Base-by-base conservation (phyloP, 2,797 vertebrate species). In the Melanitta fusca region DNA sequence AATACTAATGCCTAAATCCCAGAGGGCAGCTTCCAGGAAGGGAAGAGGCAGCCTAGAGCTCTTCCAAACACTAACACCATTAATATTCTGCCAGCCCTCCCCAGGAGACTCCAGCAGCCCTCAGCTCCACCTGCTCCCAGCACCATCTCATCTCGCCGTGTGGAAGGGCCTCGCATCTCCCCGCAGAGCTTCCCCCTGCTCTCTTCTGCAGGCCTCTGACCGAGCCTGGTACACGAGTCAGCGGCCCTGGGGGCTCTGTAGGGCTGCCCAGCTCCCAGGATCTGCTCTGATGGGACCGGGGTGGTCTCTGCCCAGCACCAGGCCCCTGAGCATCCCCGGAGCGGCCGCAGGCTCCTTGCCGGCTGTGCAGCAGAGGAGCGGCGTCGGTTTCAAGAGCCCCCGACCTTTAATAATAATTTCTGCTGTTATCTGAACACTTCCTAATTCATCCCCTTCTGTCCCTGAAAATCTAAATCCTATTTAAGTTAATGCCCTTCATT, bases 401-500 rank as follows among this genome's bases (percentile, higher is more conserved):
- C 41, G 89, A 96, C 97, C 97, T 97, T 97, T 97, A 95, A 97
- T 97, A 97, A 97, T 95, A 28, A 15, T 93, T 97, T 95, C 96
- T 94, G 94, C 81, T 1, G 86, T 97, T 98, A 98, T 98, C 97
- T 34, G 96, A 97, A 92, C 95, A 69, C 95, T 98, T 91, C 97
- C 95, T 97, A 96, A 98, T 98, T 97, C 97, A 95, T 95, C 97
- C 97, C 95, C 96, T 97, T 97, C 97, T 97, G 97, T 97, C 96
- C 97, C 97, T 68, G 97, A 97, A 98, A 98, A 97, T 97, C 97
- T 98, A 98, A 98, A 98, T 98, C 98, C 97, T 96, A 98, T 98
- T 98, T 97, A 97, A 98, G 97, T 97, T 98, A 98, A 98, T 98
- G 98, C 97, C 98, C 98, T 98, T 98, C 98, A 98, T 98, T 98